Evolutionary conservation across 2,113 vertebrate genomes (phyloP), one percentile per base, ranked within the genome.

Genomic region (Ameiurus melas): DNA sequence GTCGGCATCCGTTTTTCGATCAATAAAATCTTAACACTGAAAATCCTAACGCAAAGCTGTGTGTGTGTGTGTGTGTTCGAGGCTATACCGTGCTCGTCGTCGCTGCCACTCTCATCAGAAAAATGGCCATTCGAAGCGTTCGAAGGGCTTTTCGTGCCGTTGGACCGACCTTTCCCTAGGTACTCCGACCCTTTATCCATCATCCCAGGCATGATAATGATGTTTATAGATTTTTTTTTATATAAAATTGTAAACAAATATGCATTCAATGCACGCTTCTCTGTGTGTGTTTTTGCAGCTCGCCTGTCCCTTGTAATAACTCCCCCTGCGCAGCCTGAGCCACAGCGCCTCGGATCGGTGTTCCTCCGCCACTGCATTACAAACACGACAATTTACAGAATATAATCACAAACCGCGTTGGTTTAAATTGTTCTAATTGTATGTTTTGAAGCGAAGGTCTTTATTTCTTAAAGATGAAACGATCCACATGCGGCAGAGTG

Each of bases 31-130:
- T 17, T 47, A 79, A 47, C 51, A 51, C 53, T 22, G 27, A 39
- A 85, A 43, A 53, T 47, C 9, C 0, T 83, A 84, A 68, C 8
- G 25, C 30, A 27, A 19, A 20, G 57, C 78, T 5, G 30, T 33
- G 25, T 78, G 51, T 90, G 78, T 71, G 57, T 87, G 79, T 80
- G 47, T 30, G 80, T 95, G 96, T 96, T 96, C 93, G 95, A 96
- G 95, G 96, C 96, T 96, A 96, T 94, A 94, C 97, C 97, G 95
- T 97, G 97, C 91, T 98, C 97, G 95, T 99, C 97, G 95, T 97
- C 97, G 95, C 97, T 97, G 93, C 96, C 96, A 92, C 97, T 97
- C 73, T 98, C 97, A 91, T 99, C 97, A 4, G 97, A 97, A 91
- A 95, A 96, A 95, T 97, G 97, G 91, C 97, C 97, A 92, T 98